Percentiles rank a stretch among this genome's conserved stretches.
Conservation (phyloP, 2,113 vertebrate genomes). For the Myodes glareolus region DNA sequence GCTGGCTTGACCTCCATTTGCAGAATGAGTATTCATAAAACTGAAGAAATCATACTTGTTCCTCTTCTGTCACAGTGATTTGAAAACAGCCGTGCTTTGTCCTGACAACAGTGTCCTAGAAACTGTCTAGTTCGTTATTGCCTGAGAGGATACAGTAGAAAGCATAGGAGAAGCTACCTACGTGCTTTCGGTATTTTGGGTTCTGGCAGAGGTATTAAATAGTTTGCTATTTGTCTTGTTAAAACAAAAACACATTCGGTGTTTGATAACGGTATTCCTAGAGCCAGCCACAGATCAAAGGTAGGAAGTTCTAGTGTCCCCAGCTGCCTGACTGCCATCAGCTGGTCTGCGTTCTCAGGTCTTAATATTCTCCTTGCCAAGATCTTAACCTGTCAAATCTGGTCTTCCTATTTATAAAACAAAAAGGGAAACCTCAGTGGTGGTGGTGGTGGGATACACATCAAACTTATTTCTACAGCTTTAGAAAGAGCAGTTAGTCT, state of each 20-base stretch:
- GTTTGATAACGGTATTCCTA: background rate
- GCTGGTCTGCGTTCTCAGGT: background rate
- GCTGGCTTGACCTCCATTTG: constrained; percentile 63
- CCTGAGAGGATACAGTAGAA: background rate
- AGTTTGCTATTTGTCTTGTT: constrained; percentile 48
- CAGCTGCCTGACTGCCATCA: background rate
- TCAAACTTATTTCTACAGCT: constrained; percentile 19
- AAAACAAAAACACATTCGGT: background rate
- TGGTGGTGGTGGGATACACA: background rate
- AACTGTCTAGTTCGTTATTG: background rate
- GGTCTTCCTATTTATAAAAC: constrained; percentile 1
- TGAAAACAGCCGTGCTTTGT: constrained; percentile 32
- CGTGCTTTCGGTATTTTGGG: constrained; percentile 32
- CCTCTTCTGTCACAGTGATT: constrained; percentile 47
- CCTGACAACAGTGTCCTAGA: constrained; percentile 17
- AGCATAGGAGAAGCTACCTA: background rate
- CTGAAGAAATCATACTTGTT: constrained; percentile 46
- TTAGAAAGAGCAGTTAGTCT: constrained; percentile 51
- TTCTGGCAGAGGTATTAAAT: constrained; percentile 52
- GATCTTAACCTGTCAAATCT: constrained; percentile 15
- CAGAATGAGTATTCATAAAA: constrained; percentile 46
- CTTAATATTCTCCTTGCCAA: background rate
- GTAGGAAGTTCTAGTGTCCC: background rate
- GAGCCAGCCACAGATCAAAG: background rate
- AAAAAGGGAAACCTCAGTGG: constrained; percentile 23